phyloP scores from a whole-genome alignment of 2,113 vertebrate genomes.

The Solea senegalensis region DNA sequence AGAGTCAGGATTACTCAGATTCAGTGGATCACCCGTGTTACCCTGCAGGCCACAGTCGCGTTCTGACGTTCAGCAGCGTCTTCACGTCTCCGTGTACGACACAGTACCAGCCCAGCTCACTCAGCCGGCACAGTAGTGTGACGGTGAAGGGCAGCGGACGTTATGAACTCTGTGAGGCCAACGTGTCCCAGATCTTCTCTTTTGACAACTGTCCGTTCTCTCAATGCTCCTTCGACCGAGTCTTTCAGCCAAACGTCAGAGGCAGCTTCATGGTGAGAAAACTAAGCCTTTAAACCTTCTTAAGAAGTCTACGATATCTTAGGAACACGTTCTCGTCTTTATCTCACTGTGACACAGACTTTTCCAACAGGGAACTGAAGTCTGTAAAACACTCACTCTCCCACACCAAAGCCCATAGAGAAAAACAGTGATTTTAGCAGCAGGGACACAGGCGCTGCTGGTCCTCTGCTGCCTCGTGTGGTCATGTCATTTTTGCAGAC shows the following conservation, averaged over 20 bases:
- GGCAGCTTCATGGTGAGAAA: slow-evolving; percentile 77
- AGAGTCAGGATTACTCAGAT: slow-evolving; percentile 66
- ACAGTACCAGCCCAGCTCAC: slow-evolving; percentile 58
- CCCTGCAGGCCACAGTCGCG: slow-evolving; percentile 56
- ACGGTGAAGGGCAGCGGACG: slow-evolving; percentile 70
- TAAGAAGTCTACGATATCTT: too few species aligned
- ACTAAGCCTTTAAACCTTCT: too few species aligned
- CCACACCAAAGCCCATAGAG: too few species aligned
- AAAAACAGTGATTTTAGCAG: too few species aligned
- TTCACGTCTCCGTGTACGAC: slow-evolving; percentile 78
- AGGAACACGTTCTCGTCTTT: too few species aligned
- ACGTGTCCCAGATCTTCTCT: slow-evolving; percentile 75
- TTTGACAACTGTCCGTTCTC: slow-evolving; percentile 74
- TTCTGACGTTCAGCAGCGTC: slow-evolving; percentile 48
- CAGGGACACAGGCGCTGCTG: too few species aligned
- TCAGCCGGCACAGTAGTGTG: slow-evolving; percentile 40
- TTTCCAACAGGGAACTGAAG: too few species aligned
- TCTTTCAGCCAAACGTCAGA: slow-evolving; percentile 80
- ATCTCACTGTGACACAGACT: too few species aligned
- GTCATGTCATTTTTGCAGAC: too few species aligned
- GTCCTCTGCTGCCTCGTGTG: too few species aligned
- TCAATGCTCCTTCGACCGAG: slow-evolving; percentile 79
- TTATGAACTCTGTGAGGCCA: slow-evolving; percentile 74
- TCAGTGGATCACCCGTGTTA: slow-evolving; percentile 77
- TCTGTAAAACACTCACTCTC: too few species aligned